Evolutionary conservation across 2,797 vertebrate genomes (phyloP).

Genomic region (Carcharodon carcharias): DNA sequence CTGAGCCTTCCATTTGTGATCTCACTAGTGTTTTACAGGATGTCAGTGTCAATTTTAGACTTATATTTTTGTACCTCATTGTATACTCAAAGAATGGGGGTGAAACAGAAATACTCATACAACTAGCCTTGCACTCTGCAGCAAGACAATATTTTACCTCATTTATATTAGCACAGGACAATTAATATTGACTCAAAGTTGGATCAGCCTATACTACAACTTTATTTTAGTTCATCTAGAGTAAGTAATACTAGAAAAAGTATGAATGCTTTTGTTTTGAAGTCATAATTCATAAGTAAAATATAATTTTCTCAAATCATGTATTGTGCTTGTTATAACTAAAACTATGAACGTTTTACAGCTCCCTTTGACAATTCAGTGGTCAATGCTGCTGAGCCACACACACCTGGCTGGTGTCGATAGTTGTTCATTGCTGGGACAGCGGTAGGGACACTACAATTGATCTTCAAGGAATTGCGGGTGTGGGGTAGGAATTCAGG

Average conservation of each 20-base stretch:
- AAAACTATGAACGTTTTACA: too few species aligned
- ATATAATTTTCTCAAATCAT: too few species aligned
- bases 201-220: not conserved
- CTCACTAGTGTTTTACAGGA: not conserved
- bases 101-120: not conserved
- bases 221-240: not conserved
- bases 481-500: too few species aligned
- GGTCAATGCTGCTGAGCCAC: too few species aligned
- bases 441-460: too few species aligned
- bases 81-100: not conserved
- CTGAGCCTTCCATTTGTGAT: not conserved
- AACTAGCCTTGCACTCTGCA: not conserved
- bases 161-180: too few species aligned
- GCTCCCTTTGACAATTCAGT: not conserved
- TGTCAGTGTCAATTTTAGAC: not conserved
- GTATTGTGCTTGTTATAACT: too few species aligned
- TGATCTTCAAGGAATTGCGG: too few species aligned
- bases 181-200: not conserved
- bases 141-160: not conserved
- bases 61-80: not conserved
- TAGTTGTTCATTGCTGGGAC: too few species aligned
- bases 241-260: not conserved
- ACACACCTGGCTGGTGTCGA: too few species aligned
- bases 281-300: too few species aligned
- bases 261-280: too few species aligned